These are phyloP conservation scores for Crocodylus rhombifer DNA, from an alignment of 2,797 vertebrate genomes.

Conservation along the genomic window DNA sequence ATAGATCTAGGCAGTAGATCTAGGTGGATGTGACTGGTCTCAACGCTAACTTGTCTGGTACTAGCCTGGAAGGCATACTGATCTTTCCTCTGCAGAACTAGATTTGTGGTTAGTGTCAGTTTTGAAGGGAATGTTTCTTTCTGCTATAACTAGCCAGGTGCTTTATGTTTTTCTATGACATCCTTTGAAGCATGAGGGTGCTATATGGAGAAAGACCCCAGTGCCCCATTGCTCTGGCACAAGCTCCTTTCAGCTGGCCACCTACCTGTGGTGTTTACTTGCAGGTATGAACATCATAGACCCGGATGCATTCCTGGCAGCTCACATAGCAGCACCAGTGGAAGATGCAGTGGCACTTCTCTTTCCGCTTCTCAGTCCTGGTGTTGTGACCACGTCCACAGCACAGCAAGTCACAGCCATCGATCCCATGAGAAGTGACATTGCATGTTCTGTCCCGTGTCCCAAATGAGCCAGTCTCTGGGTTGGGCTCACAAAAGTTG, in stretches of 20 bases:
- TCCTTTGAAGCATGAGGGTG: neutral
- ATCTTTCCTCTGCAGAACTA: neutral
- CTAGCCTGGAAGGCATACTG: neutral
- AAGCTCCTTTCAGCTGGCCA: rapidly evolving
- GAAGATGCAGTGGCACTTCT: slow-evolving; percentile 99
- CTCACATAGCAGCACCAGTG: slow-evolving; percentile 99
- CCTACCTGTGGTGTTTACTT: slow-evolving; percentile 83
- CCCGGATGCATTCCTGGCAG: slow-evolving; percentile 94
- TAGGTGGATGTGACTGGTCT: neutral
- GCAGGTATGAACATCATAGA: slow-evolving; percentile 97
- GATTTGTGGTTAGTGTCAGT: neutral
- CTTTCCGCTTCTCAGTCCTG: slow-evolving; percentile 95
- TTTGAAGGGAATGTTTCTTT: neutral
- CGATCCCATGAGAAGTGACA: slow-evolving; percentile 96
- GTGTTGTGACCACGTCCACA: slow-evolving; percentile 98
- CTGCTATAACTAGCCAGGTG: neutral
- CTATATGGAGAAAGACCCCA: neutral
- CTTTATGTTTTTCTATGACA: neutral
- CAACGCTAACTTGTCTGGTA: rapidly evolving
- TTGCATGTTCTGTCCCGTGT: slow-evolving; percentile 96
- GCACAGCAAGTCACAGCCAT: slow-evolving; percentile 97
- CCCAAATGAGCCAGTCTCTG: slow-evolving; percentile 95
- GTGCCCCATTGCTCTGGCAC: neutral
- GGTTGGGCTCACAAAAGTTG: slow-evolving; percentile 97
- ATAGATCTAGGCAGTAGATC: neutral